A percentile compares a stretch with the other conserved stretches of the same genome.
Evolutionary conservation across 2,888 invertebrate species (phyloP).

Genomic region (Apomyelois bistriatella): DNA sequence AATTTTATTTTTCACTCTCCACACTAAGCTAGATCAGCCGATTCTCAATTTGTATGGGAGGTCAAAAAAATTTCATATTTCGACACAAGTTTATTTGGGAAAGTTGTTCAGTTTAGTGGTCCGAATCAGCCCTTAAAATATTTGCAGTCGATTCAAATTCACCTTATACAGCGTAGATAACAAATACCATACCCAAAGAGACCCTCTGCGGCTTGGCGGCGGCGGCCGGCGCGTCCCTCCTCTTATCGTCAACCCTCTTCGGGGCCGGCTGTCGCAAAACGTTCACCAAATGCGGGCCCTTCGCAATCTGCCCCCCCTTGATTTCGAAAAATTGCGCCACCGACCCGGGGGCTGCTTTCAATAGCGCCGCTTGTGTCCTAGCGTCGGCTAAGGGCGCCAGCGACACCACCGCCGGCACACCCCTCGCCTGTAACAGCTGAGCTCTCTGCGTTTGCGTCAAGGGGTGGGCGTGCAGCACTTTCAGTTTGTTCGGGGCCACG

Average conservation of each 20-base stretch:
- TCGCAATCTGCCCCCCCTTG: constrained; percentile 59
- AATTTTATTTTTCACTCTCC: too few relatives aligned
- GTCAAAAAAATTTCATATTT: too few relatives aligned
- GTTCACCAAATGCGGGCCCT: constrained; percentile 66
- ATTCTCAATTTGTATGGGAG: too few relatives aligned
- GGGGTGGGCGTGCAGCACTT: constrained; percentile 62
- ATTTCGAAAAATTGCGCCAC: constrained; percentile 68
- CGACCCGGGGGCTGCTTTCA: constrained; percentile 54
- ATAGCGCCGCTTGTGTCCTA: constrained; percentile 36
- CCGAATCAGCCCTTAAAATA: too few relatives aligned
- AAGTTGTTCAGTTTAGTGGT: too few relatives aligned
- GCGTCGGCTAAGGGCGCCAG: constrained; percentile 53
- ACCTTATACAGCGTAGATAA: too few relatives aligned
- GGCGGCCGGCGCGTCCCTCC: constrained; percentile 36
- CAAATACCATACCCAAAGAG: constrained; percentile 15
- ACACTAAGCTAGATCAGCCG: too few relatives aligned
- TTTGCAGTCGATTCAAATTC: too few relatives aligned
- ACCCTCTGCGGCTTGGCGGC: constrained; percentile 40
- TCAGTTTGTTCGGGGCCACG: constrained; percentile 54
- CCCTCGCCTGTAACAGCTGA: constrained; percentile 37
- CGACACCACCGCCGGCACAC: constrained; percentile 56
- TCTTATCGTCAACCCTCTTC: constrained; percentile 48
- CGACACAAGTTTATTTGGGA: too few relatives aligned
- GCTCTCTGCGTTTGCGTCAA: constrained; percentile 55
- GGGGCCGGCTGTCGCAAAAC: constrained; percentile 61